A percentile compares a stretch with the other conserved stretches of the same genome.
phyloP scores from a whole-genome alignment of 2,797 vertebrate species.

The Halcyon badia region DNA sequence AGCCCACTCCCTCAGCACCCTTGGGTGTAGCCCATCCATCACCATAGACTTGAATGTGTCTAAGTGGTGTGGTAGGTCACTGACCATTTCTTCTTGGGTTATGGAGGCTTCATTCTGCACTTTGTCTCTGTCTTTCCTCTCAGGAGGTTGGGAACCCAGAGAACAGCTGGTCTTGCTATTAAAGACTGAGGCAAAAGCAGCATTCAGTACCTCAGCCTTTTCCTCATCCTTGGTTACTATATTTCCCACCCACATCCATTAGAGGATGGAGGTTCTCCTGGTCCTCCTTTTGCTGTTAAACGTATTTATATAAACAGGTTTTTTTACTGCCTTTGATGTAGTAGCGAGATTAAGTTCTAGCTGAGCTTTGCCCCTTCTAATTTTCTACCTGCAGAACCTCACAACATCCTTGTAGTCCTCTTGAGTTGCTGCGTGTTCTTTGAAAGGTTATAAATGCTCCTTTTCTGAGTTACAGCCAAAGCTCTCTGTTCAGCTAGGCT shows the following conservation, averaged over 20 bases:
- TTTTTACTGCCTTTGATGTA: not conserved
- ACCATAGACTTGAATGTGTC: accelerated
- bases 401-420: too few species aligned
- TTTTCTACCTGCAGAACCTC: too few species aligned
- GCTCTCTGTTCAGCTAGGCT: too few species aligned
- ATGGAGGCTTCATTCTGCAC: not conserved
- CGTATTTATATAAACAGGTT: not conserved
- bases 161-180: not conserved
- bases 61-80: not conserved
- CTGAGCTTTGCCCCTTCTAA: too few species aligned
- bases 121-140: not conserved
- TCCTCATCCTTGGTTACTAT: not conserved
- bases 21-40: not conserved
- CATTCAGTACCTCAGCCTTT: not conserved
- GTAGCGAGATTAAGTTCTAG: not conserved
- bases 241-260: not conserved
- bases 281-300: not conserved
- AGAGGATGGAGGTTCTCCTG: not conserved
- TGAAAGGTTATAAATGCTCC: too few species aligned
- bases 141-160: accelerated
- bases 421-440: too few species aligned
- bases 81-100: not conserved
- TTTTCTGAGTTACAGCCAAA: too few species aligned
- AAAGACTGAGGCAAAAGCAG: not conserved
- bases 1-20: not conserved